phyloP scores from a whole-genome alignment of 2,113 vertebrate species.

The Fulica atra region DNA sequence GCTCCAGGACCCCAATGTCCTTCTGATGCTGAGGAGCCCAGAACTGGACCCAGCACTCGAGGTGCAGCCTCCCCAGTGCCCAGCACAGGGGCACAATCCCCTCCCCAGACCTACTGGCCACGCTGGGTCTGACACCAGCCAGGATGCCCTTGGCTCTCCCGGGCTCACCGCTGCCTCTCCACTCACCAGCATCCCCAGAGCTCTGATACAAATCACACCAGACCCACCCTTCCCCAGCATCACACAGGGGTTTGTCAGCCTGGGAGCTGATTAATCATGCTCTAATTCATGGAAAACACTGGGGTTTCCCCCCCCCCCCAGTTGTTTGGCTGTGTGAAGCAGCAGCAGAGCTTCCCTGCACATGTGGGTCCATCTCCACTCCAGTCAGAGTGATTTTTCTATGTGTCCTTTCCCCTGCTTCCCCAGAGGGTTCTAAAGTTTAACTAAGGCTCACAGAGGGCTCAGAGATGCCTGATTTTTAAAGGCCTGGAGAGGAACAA shows the following conservation, averaged over 20 bases:
- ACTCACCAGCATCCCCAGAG: neutral
- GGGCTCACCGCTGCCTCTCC: no score
- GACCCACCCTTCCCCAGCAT: neutral
- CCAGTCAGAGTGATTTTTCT: neutral
- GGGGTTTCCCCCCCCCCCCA: neutral
- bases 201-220: neutral
- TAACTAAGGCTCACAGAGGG: neutral
- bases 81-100: no score
- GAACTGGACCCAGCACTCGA: no score
- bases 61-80: no score
- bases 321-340: neutral
- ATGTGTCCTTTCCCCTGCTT: neutral
- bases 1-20: no score
- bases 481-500: neutral
- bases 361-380: neutral
- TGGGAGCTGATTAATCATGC: constrained; percentile 38
- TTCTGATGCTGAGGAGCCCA: no score
- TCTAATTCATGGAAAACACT: constrained; percentile 26
- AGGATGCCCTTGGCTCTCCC: no score
- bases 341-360: neutral
- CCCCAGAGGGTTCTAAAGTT: neutral
- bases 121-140: no score
- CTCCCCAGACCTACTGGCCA: no score
- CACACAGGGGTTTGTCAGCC: neutral
- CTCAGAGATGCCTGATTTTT: neutral